Base-by-base conservation (phyloP, 2,113 vertebrate species). In the Osmerus eperlanus region DNA sequence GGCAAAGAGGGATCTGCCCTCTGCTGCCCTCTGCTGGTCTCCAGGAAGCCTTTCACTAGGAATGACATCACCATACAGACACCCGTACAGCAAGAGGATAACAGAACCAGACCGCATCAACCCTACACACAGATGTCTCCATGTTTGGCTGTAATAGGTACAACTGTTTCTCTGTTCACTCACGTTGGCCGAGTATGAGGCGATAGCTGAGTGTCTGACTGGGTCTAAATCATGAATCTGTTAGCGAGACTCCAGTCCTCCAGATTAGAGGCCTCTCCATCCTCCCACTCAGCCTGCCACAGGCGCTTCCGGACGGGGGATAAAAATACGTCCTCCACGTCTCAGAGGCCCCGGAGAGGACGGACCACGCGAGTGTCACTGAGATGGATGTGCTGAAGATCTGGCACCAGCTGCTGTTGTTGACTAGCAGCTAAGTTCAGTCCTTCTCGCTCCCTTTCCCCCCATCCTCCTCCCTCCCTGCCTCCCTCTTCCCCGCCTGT, bases 371-470 rank as follows among this genome's bases (percentile, higher is more conserved):
- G 9, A 25, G 8, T 25, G 61, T 13, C 25, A 28, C 13, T 13
- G 25, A 32, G 61, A 63, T 25, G 21, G 28, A 60, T 60, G 61
- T 63, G 15, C 25, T 28, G 61, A 12, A 15, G 25, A 25, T 13
- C 23, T 60, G 23, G 58, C 58, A 63, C 8, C 61, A 63, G 61
- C 61, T 63, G 61, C 25, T 63, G 23, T 29, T 63, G 61, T 63
- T 15, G 25, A 63, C 21, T 14, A 56, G 54, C 14, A n/a, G 54
- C 15, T 18, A 3, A 56, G 54, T n/a, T n/a, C 14, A 2, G 15
- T 56, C 54, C 1, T n/a, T 6, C 54, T 18, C 16, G 2, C 16
- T n/a, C n/a, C 16, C 41, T 12, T 9, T 56, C 54, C n/a, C n/a
- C 54, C n/a, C 54, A 13, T 3, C 52, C 11, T 54, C 54, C 54